Evolutionary conservation across 2,113 vertebrate species (phyloP).

Genomic region (Alaudala cheleensis): DNA sequence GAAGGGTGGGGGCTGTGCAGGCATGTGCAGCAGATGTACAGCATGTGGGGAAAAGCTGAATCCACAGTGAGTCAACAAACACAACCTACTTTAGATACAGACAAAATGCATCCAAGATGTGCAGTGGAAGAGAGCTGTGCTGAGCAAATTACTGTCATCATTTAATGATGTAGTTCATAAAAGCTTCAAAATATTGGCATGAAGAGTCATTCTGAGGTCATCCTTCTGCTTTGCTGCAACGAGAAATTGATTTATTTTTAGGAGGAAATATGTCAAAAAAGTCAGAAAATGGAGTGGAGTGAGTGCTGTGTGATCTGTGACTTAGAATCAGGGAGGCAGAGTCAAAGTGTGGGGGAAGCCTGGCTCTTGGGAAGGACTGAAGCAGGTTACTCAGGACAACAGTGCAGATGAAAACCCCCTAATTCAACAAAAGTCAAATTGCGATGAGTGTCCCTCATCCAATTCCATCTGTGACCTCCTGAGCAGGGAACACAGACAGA

Average conservation of each 20-base stretch:
- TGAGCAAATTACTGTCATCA: not conserved
- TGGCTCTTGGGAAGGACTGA: not conserved
- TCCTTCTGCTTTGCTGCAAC: not conserved
- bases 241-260: not conserved
- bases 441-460: not conserved
- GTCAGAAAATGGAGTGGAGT: not conserved
- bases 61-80: conserved; percentile 24
- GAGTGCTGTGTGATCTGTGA: not conserved
- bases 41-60: not conserved
- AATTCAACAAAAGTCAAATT: not conserved
- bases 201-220: not conserved
- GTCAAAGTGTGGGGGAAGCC: not conserved
- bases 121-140: not conserved
- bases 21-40: conserved; percentile 1
- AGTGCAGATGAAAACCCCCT: rapidly evolving
- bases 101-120: not conserved
- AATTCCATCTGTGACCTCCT: not conserved
- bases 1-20: not conserved
- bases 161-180: not conserved
- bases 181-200: not conserved
- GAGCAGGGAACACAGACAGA: not conserved
- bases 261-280: not conserved
- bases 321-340: not conserved
- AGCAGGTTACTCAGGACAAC: not conserved
- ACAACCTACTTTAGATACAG: not conserved